Evolutionary conservation across 2,888 invertebrate species (phyloP), one percentile per base, ranked within the genome.

Genomic region (Oscheius sp.): DNA sequence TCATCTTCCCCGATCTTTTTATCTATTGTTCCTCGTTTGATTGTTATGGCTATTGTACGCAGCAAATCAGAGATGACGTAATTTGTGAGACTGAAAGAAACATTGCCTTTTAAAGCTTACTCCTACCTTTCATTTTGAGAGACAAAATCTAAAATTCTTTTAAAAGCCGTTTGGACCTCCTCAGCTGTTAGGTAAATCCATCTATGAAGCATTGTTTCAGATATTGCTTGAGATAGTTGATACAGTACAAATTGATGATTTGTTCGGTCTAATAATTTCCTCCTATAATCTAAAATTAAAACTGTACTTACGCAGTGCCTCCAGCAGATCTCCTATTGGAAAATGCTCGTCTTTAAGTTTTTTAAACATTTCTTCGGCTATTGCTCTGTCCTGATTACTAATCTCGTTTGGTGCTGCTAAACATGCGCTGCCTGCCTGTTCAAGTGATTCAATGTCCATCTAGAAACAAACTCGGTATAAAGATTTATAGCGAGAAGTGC

Each of bases 151-250:
- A 79, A 90, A 90, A 66, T 88, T 87, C 86, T 15, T 25, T 45
- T 31, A 27, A 48, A 33, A 1, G 50, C 29, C 4, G 29, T 39
- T 46, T 68, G 52, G 61, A 92, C 91, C 86, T 93, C 92, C 65
- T 89, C 89, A 69, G 91, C 90, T n/a, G 90, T 89, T 53, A 94
- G 86, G 80, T 91, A 89, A 31, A 90, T 88, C 95, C 95, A 95
- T 89, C 95, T 94, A 84, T 92, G 90, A 64, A 95, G 91, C 10
- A 95, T 89, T 17, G 93, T 92, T 78, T 91, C 91, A 88, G 93
- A 93, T 69, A 95, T 88, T 23, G 93, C 90, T 71, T 92, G 92
- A 5, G 92, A 93, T 52, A 93, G 91, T 89, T 95, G 94, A 89
- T 94, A 95, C 63, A 93, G 88, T 5, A 95, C 92, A 89, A 93